A percentile compares a stretch with the other conserved stretches of the same genome.
Evolutionary conservation across 2,113 vertebrate genomes (phyloP).

Genomic region (western clawed frog (Xenopus tropicalis)): UCB_Xtro_10.0 CM004452.2:50594001-50594500

Average conservation of each 20-base stretch:
- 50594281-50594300: background rate
- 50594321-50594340: too few relatives aligned
- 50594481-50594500: background rate
- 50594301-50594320: background rate
- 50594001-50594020: too few relatives aligned
- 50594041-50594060: conserved; percentile 77
- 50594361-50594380: too few relatives aligned
- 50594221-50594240: conserved; percentile 48
- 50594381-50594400: too few relatives aligned
- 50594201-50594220: conserved; percentile 53
- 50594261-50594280: conserved; percentile 27
- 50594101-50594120: conserved; percentile 96
- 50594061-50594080: conserved; percentile 69
- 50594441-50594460: too few relatives aligned
- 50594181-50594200: conserved; percentile 47
- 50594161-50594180: background rate
- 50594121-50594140: conserved; percentile 88
- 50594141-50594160: conserved; percentile 68
- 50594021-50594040: conserved; percentile 74
- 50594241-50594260: conserved; percentile 53
- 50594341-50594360: too few relatives aligned
- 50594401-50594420: background rate
- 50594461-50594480: too few relatives aligned
- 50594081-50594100: conserved; percentile 73
- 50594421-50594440: too few relatives aligned